A percentile compares a stretch with the other conserved stretches of the same genome.
Conservation (phyloP, 2,113 vertebrate genomes). For the Peromyscus maniculatus region DNA sequence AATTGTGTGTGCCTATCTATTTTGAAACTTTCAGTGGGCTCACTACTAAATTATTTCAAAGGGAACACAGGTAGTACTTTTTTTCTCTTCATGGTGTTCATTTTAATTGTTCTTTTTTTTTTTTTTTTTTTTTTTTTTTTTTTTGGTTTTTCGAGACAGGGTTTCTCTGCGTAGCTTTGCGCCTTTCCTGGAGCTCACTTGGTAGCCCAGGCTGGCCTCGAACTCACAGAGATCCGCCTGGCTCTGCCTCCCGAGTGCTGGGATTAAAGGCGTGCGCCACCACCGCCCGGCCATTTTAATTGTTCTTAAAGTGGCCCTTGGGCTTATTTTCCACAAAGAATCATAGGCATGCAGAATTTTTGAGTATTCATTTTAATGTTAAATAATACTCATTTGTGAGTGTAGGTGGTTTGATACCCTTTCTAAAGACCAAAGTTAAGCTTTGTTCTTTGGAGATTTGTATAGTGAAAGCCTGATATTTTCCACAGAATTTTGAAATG, state of each 20-base stretch:
- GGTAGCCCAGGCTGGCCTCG: too few relatives aligned
- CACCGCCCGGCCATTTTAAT: too few relatives aligned
- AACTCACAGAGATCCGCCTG: too few relatives aligned
- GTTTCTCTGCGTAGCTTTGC: too few relatives aligned
- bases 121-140: too few relatives aligned
- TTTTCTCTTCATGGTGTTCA: not conserved
- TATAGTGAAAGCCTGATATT: not conserved
- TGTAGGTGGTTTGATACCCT: not conserved
- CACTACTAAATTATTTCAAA: conserved; percentile 56
- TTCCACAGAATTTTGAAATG: conserved; percentile 14
- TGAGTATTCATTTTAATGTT: conserved; percentile 20
- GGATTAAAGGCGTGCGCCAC: too few relatives aligned
- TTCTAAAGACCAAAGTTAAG: not conserved
- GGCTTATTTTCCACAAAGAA: conserved; percentile 46
- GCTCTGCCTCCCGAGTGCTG: too few relatives aligned
- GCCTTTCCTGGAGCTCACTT: too few relatives aligned
- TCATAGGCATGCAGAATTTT: not conserved
- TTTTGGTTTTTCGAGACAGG: too few relatives aligned
- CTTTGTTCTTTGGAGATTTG: not conserved
- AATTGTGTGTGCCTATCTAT: conserved; percentile 36
- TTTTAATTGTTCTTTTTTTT: conserved; percentile 54
- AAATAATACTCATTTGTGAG: conserved; percentile 32
- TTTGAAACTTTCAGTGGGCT: conserved; percentile 29
- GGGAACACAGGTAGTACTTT: not conserved
- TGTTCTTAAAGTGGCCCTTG: not conserved